phyloP scores from a whole-genome alignment of 2,113 vertebrate species.

The Notarius lentiginosus region DNA sequence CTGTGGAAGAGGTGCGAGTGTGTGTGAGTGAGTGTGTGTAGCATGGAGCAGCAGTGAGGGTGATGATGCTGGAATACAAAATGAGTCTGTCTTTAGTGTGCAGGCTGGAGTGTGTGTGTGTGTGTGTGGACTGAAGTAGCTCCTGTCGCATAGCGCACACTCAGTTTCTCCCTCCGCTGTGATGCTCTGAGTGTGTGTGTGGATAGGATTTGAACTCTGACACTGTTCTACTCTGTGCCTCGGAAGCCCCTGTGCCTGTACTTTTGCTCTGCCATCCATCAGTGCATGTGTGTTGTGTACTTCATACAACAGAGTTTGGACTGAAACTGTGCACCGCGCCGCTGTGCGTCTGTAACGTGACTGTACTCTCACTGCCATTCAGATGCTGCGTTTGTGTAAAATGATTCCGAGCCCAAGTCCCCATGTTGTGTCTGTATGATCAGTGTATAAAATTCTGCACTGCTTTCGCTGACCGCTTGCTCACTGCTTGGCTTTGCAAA shows the following conservation, averaged over 20 bases:
- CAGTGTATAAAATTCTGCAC: background rate
- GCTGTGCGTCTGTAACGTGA: conserved; percentile 2
- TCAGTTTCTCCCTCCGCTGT: conserved; percentile 18
- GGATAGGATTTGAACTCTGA: conserved; percentile 19
- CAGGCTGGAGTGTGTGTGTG: background rate
- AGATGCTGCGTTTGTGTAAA: conserved; percentile 9
- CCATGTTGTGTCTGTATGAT: conserved; percentile 4
- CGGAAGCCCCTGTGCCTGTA: background rate
- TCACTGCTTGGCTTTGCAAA: conserved; percentile 1
- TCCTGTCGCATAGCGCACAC: conserved; percentile 50
- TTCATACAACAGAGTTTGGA: conserved; percentile 2
- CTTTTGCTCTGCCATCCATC: background rate
- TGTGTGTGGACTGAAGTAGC: conserved; percentile 27
- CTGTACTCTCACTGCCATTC: conserved; percentile 16
- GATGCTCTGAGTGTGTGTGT: conserved; percentile 27
- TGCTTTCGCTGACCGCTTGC: background rate
- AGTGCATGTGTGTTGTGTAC: background rate
- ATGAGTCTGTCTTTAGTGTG: conserved; percentile 15
- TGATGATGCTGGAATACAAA: conserved; percentile 34
- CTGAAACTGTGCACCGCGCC: background rate
- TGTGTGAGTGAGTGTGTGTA: conserved; percentile 2
- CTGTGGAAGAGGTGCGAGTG: background rate
- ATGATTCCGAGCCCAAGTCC: background rate
- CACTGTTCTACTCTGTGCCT: conserved; percentile 4
- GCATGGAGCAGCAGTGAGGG: conserved; percentile 18